These are phyloP conservation scores for Centroberyx gerrardi DNA, from an alignment of 2,797 vertebrate species.

Conservation along the genomic window DNA sequence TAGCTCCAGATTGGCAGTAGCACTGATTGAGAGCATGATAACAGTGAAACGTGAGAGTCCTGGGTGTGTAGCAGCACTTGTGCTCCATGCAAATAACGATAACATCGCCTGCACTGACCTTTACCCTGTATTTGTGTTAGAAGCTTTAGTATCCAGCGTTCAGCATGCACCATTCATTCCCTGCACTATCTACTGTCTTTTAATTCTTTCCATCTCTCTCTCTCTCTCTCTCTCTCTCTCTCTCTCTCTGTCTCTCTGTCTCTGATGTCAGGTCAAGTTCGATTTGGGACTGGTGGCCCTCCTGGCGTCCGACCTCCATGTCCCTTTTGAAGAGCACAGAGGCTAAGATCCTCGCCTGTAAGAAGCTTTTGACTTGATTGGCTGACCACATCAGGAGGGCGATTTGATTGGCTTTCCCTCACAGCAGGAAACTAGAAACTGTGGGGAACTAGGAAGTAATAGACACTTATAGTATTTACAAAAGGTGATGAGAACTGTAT, in stretches of 20 bases:
- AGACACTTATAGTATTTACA: not conserved
- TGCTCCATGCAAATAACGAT: constrained; percentile 23
- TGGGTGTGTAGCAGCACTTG: not conserved
- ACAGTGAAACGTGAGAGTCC: constrained; percentile 29
- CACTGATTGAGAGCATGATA: not conserved
- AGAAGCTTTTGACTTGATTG: constrained; percentile 54
- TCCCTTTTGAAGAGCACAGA: constrained; percentile 94
- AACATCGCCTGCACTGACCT: constrained; percentile 3
- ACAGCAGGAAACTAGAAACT: not conserved
- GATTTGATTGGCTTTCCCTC: not conserved
- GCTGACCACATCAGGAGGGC: not conserved
- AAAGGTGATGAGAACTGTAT: not conserved
- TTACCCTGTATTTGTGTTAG: constrained; percentile 15
- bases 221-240: not conserved
- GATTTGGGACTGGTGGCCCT: constrained; percentile 90
- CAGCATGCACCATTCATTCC: not conserved
- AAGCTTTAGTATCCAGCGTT: not conserved
- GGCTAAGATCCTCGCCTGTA: constrained; percentile 92
- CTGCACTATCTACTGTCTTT: not conserved
- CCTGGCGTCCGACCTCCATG: constrained; percentile 95
- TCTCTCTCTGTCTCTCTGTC: constrained; percentile 4
- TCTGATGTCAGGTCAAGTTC: constrained; percentile 77
- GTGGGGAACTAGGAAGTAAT: not conserved
- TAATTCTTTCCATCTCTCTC: not conserved
- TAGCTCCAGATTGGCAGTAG: not conserved